Conservation (phyloP, 1,140 invertebrate species). For the Pseudomyrmex flavicornis region DNA sequence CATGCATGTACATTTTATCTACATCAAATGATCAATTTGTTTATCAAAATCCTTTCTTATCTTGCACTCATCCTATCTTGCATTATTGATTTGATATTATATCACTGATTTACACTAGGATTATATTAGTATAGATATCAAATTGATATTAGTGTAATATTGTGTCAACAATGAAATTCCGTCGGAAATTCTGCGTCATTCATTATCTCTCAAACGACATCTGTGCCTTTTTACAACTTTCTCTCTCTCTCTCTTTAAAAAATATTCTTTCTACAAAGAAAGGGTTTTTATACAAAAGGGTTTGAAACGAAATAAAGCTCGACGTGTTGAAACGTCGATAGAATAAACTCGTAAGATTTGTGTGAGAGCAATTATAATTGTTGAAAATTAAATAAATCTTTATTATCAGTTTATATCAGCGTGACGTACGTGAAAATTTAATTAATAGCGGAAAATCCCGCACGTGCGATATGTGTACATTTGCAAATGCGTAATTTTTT, state of each 20-base stretch:
- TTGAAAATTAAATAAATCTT: neutral
- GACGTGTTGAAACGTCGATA: no score
- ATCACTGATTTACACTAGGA: neutral
- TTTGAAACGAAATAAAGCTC: no score
- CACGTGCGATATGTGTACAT: neutral
- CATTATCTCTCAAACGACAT: no score
- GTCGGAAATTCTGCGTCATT: no score
- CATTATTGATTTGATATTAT: neutral
- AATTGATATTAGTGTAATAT: neutral
- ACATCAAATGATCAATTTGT: neutral
- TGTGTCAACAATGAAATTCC: neutral
- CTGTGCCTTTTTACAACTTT: no score
- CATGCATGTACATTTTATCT: no score
- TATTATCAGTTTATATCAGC: neutral
- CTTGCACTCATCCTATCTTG: neutral
- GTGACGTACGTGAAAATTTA: neutral
- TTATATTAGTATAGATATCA: constrained; percentile 5
- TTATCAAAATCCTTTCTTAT: neutral
- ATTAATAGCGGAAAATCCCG: neutral
- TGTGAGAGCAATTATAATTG: no score
- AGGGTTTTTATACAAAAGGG: no score
- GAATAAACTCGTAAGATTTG: no score
- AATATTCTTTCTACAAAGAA: no score
- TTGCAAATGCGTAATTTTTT: neutral
- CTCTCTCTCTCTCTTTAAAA: no score